These are phyloP conservation scores for Hipposideros larvatus DNA, from an alignment of 2,797 vertebrate genomes.

Conservation along the genomic window DNA sequence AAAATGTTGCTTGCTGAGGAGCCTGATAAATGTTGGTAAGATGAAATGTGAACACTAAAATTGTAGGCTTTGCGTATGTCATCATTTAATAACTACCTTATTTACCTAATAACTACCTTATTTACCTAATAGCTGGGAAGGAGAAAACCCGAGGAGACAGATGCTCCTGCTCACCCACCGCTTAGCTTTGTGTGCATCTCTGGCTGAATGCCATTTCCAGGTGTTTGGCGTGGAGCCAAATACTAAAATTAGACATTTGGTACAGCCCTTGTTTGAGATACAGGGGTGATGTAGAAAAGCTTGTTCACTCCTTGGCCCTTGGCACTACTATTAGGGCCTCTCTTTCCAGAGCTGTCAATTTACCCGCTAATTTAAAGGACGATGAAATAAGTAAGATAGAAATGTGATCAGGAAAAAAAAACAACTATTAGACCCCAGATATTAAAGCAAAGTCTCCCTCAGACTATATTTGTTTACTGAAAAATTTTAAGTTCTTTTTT, in stretches of 20 bases:
- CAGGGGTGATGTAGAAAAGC: conserved; percentile 14
- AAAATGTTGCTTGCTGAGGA: conserved; percentile 49
- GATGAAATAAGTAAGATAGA: conserved; percentile 57
- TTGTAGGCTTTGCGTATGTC: conserved; percentile 80
- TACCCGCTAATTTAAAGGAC: conserved; percentile 68
- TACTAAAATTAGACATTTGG: conserved; percentile 84
- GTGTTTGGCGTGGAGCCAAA: conserved; percentile 79
- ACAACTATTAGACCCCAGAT: not conserved
- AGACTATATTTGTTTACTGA: not conserved
- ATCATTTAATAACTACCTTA: conserved; percentile 83
- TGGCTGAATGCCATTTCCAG: conserved; percentile 82
- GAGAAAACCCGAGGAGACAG: conserved; percentile 78
- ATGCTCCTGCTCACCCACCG: conserved; percentile 74
- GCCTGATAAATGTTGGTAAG: conserved; percentile 30
- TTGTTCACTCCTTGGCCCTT: conserved; percentile 50
- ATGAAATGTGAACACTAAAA: conserved; percentile 74
- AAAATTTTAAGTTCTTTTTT: conserved; percentile 52
- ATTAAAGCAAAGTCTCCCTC: not conserved
- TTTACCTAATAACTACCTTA: conserved; percentile 83
- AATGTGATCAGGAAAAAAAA: conserved; percentile 21
- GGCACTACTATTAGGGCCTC: conserved; percentile 65
- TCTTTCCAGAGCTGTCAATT: conserved; percentile 57
- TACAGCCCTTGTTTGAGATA: conserved; percentile 61
- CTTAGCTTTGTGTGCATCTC: conserved; percentile 83
- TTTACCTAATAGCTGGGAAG: conserved; percentile 80